Conservation (phyloP, 23 tunicate genomes). For the Styela plicata region DNA sequence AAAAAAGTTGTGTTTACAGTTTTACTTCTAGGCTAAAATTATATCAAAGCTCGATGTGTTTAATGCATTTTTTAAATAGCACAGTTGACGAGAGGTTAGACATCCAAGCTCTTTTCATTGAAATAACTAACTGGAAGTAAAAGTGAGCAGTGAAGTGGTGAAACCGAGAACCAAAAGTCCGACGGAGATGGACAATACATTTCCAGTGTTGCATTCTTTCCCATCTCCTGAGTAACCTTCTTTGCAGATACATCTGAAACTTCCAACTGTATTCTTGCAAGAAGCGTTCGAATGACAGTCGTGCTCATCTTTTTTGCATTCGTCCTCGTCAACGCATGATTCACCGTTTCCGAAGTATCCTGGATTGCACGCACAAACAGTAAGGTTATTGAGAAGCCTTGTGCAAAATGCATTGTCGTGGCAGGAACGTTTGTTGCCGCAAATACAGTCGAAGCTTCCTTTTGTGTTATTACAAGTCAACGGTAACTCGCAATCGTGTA, state of each 20-base stretch:
- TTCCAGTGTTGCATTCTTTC: not conserved
- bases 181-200: not conserved
- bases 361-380: slow-evolving; percentile 4
- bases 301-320: not conserved
- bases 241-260: slow-evolving; percentile 28
- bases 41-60: too few relatives aligned
- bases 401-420: slow-evolving; percentile 20
- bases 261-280: slow-evolving; percentile 20
- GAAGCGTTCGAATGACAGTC: not conserved
- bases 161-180: not conserved
- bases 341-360: slow-evolving; percentile 18
- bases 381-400: not conserved
- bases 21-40: too few relatives aligned
- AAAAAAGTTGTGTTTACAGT: too few relatives aligned
- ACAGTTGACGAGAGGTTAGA: too few relatives aligned
- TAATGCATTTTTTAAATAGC: too few relatives aligned
- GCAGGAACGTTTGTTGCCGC: slow-evolving; percentile 1
- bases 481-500: slow-evolving; percentile 31
- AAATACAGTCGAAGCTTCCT: slow-evolving; percentile 27
- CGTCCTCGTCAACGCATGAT: slow-evolving; percentile 2
- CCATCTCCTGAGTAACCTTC: slow-evolving; percentile 24
- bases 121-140: not conserved
- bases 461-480: slow-evolving; percentile 10
- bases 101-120: too few relatives aligned
- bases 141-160: not conserved